A percentile compares a stretch with the other conserved stretches of the same genome.
These are phyloP conservation scores for Indicator maculatus DNA, from an alignment of 2,113 vertebrate genomes.

Conservation along the genomic window DNA sequence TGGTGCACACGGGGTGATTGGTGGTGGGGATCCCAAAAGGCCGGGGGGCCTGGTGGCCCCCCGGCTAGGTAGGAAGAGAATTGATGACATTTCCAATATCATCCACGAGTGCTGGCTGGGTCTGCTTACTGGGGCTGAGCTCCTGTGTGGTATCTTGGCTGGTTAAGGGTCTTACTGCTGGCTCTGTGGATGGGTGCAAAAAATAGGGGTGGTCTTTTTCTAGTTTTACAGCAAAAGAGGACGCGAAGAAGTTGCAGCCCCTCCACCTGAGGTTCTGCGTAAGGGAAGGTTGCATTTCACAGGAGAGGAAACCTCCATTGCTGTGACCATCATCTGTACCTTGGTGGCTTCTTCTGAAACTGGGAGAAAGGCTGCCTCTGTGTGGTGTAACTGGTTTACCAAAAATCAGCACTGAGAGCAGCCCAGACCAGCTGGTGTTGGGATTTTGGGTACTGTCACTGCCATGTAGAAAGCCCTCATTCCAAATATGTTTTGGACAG, in stretches of 20 bases:
- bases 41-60: too few species aligned
- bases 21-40: too few species aligned
- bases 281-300: fast-evolving
- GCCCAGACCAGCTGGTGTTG: not conserved
- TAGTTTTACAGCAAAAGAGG: not conserved
- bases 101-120: too few species aligned
- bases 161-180: too few species aligned
- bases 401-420: not conserved
- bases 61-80: too few species aligned
- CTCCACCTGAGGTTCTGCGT: not conserved
- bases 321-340: not conserved
- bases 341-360: not conserved
- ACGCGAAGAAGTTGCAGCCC: not conserved
- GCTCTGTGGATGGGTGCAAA: too few species aligned
- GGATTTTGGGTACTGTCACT: not conserved
- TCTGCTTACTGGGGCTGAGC: too few species aligned
- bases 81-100: too few species aligned
- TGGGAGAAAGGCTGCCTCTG: constrained; percentile 36
- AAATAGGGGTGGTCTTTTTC: not conserved
- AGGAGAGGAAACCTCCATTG: not conserved
- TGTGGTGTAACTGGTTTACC: not conserved
- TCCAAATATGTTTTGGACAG: not conserved
- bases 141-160: too few species aligned
- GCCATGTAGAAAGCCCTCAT: fast-evolving
- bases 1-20: too few species aligned